Evolutionary conservation across 1,140 invertebrate genomes (phyloP).

Genomic region (Bombus cullumanus): DNA sequence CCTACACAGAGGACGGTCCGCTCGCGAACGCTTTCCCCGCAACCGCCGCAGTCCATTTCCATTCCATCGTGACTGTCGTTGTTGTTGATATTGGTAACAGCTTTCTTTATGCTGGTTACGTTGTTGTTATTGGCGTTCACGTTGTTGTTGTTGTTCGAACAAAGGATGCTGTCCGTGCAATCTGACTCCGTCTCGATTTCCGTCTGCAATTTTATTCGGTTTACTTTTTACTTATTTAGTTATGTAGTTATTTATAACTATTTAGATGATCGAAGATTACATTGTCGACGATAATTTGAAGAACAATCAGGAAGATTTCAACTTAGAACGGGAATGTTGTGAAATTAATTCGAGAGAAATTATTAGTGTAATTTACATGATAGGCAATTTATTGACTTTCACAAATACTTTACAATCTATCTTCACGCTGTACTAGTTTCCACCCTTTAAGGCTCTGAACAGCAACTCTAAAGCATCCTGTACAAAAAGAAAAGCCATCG

Average conservation of each 20-base stretch:
- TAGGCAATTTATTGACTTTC: not conserved
- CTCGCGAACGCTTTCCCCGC: slow-evolving; percentile 79
- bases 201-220: slow-evolving; percentile 57
- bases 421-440: not conserved
- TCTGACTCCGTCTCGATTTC: slow-evolving; percentile 70
- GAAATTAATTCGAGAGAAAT: no score
- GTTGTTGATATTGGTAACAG: not conserved
- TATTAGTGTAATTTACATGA: no score
- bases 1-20: slow-evolving; percentile 80
- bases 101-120: slow-evolving; percentile 33
- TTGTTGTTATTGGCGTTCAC: slow-evolving; percentile 39
- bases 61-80: slow-evolving; percentile 63
- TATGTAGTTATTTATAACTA: no score
- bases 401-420: not conserved
- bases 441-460: not conserved
- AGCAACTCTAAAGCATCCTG: not conserved
- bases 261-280: not conserved
- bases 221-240: no score
- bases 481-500: not conserved
- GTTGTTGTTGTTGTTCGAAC: slow-evolving; percentile 60
- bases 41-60: slow-evolving; percentile 81
- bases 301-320: no score
- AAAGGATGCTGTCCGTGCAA: slow-evolving; percentile 58
- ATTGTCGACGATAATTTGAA: not conserved
- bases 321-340: not conserved